Evolutionary conservation across 30 jellyfish, hydroid and myxozoan genomes (phyloP).

Genomic region (Aurelia aurita): DNA sequence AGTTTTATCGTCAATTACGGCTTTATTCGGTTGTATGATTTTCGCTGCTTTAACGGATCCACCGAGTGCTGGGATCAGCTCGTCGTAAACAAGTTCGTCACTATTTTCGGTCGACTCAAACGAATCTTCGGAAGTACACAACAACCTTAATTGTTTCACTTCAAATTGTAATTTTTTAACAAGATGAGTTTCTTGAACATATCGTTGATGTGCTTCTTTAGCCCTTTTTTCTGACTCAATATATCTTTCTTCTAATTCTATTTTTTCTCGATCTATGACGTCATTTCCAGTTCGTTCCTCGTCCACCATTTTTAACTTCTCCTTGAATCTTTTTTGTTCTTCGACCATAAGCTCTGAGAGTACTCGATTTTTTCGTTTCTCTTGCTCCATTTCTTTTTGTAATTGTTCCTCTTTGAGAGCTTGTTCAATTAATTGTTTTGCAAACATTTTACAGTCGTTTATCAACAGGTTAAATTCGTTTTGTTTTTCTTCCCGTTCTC

Average conservation of each 20-base stretch:
- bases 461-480: slow-evolving; percentile 66
- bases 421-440: slow-evolving; percentile 75
- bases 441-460: slow-evolving; percentile 91
- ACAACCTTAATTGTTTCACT: slow-evolving; percentile 65
- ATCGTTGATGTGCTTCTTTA: slow-evolving; percentile 78
- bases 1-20: neutral
- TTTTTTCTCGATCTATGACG: slow-evolving; percentile 62
- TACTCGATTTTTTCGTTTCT: slow-evolving; percentile 76
- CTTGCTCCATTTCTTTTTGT: slow-evolving; percentile 84
- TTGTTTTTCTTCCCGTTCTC: slow-evolving; percentile 83
- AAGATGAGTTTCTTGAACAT: slow-evolving; percentile 68
- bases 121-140: slow-evolving; percentile 61
- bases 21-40: slow-evolving; percentile 7
- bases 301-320: slow-evolving; percentile 71
- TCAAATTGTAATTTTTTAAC: slow-evolving; percentile 64
- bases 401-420: slow-evolving; percentile 80
- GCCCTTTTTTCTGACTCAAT: slow-evolving; percentile 64
- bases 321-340: slow-evolving; percentile 89
- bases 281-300: slow-evolving; percentile 74
- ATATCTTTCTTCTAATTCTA: slow-evolving; percentile 71
- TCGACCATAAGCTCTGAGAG: slow-evolving; percentile 89
- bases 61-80: slow-evolving; percentile 40
- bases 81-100: slow-evolving; percentile 74
- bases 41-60: slow-evolving; percentile 31
- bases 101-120: slow-evolving; percentile 74